Conservation (phyloP, 2,113 vertebrate species). For the Dicentrarchus labrax region DNA sequence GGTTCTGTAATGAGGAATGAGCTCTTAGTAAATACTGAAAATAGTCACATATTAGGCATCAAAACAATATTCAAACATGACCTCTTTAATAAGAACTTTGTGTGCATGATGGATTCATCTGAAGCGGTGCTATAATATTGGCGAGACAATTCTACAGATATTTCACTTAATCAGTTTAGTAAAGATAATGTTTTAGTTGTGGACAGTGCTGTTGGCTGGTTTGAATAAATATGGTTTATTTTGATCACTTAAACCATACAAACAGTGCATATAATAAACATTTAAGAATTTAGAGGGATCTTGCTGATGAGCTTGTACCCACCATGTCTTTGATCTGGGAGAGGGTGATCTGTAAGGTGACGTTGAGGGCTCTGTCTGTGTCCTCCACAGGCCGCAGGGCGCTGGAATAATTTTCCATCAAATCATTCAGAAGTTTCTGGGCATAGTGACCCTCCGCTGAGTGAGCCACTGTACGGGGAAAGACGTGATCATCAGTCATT, state of each 20-base stretch:
- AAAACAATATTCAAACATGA: neutral
- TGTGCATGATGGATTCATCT: neutral
- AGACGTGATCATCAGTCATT: neutral
- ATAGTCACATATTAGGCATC: neutral
- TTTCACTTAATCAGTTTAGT: neutral
- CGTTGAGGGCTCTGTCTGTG: constrained; percentile 94
- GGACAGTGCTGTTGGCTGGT: neutral
- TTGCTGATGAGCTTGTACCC: constrained; percentile 55
- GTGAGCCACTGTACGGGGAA: constrained; percentile 80
- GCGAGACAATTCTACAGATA: neutral
- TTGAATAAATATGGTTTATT: neutral
- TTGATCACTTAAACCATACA: neutral
- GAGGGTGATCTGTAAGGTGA: constrained; percentile 96
- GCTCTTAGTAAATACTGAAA: neutral
- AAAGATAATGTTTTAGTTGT: neutral
- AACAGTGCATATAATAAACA: neutral
- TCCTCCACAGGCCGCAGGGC: constrained; percentile 96
- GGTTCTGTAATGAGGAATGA: neutral
- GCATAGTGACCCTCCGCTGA: constrained; percentile 93
- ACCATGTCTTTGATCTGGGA: constrained; percentile 99
- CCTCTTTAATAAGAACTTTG: neutral
- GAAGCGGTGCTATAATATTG: no score
- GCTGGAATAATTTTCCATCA: constrained; percentile 95
- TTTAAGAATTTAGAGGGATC: neutral
- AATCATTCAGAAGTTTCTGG: constrained; percentile 91